These are phyloP conservation scores for Papilio polytes DNA, from an alignment of 1,140 invertebrate species.

Conservation along the genomic window DNA sequence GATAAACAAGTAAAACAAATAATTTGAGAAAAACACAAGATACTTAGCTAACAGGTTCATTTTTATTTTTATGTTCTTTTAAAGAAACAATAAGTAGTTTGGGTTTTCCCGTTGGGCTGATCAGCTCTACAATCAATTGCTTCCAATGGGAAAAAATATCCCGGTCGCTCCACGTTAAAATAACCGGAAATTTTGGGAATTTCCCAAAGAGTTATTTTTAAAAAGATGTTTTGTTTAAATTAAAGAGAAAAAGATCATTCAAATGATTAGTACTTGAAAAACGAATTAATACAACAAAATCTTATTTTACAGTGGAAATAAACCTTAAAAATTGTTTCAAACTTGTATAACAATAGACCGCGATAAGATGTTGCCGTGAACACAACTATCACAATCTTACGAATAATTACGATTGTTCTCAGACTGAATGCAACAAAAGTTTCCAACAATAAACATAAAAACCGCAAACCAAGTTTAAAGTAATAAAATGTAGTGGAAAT, in stretches of 20 bases:
- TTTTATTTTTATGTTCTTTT: neutral
- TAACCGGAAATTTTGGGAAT: too few relatives aligned
- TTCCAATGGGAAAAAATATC: too few relatives aligned
- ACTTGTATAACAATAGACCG: neutral
- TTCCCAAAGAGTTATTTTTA: too few relatives aligned
- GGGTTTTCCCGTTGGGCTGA: too few relatives aligned
- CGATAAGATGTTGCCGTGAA: conserved; percentile 2
- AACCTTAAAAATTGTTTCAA: neutral
- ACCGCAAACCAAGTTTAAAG: neutral
- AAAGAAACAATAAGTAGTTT: too few relatives aligned
- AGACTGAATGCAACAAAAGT: conserved; percentile 1
- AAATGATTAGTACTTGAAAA: neutral
- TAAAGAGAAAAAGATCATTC: too few relatives aligned
- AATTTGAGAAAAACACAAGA: neutral
- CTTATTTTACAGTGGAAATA: neutral
- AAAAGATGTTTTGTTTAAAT: too few relatives aligned
- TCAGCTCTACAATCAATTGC: too few relatives aligned
- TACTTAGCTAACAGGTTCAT: neutral
- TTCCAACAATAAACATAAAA: conserved; percentile 18
- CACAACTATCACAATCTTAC: conserved; percentile 5
- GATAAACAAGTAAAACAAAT: neutral
- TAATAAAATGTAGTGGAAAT: neutral
- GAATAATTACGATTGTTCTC: conserved; percentile 14
- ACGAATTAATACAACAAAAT: neutral
- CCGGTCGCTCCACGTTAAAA: too few relatives aligned